These are phyloP conservation scores for Blera fallax DNA, from an alignment of 2,888 invertebrate species.

Conservation along the genomic window DNA sequence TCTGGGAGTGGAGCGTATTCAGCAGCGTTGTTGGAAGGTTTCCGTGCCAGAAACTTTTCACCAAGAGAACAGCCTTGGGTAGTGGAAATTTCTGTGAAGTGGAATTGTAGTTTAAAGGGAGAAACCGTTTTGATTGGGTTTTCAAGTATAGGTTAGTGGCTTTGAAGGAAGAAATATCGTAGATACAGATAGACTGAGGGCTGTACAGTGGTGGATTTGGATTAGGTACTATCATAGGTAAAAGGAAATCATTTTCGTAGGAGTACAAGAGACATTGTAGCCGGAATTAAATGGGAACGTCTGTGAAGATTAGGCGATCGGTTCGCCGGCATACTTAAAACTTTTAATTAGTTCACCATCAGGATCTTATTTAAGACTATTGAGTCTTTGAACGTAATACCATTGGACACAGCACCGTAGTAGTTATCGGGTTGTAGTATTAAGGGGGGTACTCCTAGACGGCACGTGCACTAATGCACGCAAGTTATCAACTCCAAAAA, in stretches of 20 bases:
- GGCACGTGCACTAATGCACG: too few relatives aligned
- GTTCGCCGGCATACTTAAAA: background rate
- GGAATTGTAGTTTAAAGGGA: conserved; percentile 10
- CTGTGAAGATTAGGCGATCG: background rate
- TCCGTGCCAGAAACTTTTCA: conserved; percentile 12
- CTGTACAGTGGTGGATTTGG: background rate
- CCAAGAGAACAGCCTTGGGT: background rate
- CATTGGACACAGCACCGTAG: background rate
- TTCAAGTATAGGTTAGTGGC: background rate
- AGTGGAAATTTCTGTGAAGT: conserved; percentile 3
- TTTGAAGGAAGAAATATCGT: background rate
- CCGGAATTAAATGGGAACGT: background rate
- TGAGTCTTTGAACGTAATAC: background rate
- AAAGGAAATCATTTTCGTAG: background rate
- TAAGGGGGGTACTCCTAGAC: background rate
- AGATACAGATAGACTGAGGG: background rate
- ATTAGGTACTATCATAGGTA: background rate
- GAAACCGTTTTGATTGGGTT: conserved; percentile 25
- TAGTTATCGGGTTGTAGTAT: background rate
- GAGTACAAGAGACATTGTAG: background rate
- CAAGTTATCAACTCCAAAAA: too few relatives aligned
- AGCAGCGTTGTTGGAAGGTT: background rate
- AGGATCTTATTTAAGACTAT: background rate
- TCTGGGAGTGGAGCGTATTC: conserved; percentile 9
- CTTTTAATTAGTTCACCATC: conserved; percentile 18